Conservation (phyloP, 37 sponge, comb jelly and placozoan genomes). For the Tethya wilhelma region DNA sequence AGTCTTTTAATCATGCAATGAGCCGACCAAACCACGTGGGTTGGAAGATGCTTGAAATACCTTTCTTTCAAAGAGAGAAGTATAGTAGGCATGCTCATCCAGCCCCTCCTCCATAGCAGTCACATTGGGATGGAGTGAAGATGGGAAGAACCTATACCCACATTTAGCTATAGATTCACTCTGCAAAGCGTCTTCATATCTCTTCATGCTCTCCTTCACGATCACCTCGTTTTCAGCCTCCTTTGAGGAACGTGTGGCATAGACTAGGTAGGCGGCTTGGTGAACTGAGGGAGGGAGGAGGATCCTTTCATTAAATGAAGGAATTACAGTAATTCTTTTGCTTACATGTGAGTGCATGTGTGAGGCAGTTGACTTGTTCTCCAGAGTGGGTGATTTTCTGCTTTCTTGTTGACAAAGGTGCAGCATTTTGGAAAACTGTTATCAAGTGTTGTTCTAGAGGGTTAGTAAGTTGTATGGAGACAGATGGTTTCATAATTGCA, state of each 20-base stretch:
- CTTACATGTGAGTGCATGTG: constrained; percentile 29
- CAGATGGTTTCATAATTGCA: no score
- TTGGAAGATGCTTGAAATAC: no score
- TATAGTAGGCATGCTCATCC: no score
- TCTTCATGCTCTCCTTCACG: constrained; percentile 6
- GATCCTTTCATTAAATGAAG: neutral
- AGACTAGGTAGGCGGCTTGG: constrained; percentile 16
- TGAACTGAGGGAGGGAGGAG: constrained; percentile 5
- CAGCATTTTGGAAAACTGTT: neutral
- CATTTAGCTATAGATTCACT: no score
- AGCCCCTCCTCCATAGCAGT: no score
- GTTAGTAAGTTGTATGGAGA: neutral
- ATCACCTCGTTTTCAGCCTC: constrained; percentile 10
- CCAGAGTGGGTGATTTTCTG: neutral
- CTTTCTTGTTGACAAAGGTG: neutral
- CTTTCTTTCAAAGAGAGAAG: no score
- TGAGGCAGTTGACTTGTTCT: constrained; percentile 4
- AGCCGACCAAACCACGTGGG: no score
- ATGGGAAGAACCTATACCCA: no score
- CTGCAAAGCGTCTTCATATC: neutral
- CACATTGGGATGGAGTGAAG: no score
- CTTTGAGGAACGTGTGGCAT: constrained; percentile 19
- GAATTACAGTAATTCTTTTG: neutral
- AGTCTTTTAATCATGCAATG: neutral
- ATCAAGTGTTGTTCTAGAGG: neutral